phyloP scores from a whole-genome alignment of 2,113 vertebrate genomes.

The Marcusenius ussheri region DNA sequence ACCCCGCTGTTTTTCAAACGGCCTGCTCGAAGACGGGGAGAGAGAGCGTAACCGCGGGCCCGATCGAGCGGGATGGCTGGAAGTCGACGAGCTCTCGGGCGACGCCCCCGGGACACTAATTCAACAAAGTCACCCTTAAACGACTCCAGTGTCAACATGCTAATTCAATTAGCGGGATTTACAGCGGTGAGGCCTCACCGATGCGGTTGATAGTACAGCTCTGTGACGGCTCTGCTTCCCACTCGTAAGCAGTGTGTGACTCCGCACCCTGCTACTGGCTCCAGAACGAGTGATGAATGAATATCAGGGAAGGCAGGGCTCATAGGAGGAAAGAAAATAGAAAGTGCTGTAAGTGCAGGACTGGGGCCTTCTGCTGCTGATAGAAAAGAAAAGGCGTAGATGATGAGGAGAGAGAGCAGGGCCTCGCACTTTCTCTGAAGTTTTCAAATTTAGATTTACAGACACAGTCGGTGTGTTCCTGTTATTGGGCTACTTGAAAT shows the following conservation, averaged over 20 bases:
- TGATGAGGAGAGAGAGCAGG: background rate
- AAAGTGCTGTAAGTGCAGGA: background rate
- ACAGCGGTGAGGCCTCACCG: background rate
- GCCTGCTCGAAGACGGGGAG: background rate
- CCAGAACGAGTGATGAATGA: background rate
- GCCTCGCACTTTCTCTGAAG: background rate
- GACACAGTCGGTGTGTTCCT: background rate
- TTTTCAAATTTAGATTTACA: background rate
- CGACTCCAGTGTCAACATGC: background rate
- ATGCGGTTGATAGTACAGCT: background rate
- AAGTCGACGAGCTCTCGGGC: background rate
- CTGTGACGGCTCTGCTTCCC: background rate
- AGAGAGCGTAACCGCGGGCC: background rate
- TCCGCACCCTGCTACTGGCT: too few species aligned
- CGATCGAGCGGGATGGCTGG: background rate
- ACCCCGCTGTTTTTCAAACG: background rate
- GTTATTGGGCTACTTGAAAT: background rate
- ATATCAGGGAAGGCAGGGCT: background rate
- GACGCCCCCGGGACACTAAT: background rate
- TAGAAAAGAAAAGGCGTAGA: background rate
- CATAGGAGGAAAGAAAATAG: background rate
- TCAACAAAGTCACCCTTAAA: slow-evolving; percentile 1
- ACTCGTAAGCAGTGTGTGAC: too few species aligned
- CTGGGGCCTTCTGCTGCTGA: background rate
- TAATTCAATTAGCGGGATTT: slow-evolving; percentile 10